Conservation (phyloP, 1,140 invertebrate genomes). For the Psilanteris sp. region DNA sequence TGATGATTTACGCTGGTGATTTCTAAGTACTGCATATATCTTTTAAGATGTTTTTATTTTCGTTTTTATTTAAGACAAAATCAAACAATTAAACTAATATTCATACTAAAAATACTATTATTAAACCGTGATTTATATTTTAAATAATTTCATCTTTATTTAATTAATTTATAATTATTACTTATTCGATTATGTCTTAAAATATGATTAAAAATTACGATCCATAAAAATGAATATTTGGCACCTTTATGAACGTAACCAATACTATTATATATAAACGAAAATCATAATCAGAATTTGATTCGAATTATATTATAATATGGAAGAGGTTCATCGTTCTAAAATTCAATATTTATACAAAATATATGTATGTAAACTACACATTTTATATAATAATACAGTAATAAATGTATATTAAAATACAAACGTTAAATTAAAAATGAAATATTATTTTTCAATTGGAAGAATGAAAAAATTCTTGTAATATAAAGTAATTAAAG, state of each 20-base stretch:
- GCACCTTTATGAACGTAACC: conserved; percentile 13
- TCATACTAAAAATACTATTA: not conserved
- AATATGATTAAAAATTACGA: not conserved
- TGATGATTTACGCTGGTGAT: conserved; percentile 12
- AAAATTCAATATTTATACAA: not conserved
- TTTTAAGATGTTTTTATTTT: conserved; percentile 12
- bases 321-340: not conserved
- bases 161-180: too few relatives aligned
- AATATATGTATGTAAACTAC: not conserved
- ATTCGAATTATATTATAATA: conserved; percentile 30
- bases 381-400: conserved; percentile 3
- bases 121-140: not conserved
- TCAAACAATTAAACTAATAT: not conserved
- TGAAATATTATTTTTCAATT: too few relatives aligned
- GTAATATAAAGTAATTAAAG: too few relatives aligned
- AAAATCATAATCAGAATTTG: conserved; percentile 8
- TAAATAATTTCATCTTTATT: not conserved
- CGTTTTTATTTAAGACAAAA: conserved; percentile 1
- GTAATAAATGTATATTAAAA: conserved; percentile 26
- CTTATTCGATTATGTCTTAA: not conserved
- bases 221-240: conserved; percentile 25
- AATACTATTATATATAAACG: conserved; percentile 2
- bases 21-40: conserved; percentile 23
- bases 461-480: too few relatives aligned
- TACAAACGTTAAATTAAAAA: conserved; percentile 1